Conservation (phyloP, 2,888 invertebrate species). For the Hirtodrosophila histrioides region DNA sequence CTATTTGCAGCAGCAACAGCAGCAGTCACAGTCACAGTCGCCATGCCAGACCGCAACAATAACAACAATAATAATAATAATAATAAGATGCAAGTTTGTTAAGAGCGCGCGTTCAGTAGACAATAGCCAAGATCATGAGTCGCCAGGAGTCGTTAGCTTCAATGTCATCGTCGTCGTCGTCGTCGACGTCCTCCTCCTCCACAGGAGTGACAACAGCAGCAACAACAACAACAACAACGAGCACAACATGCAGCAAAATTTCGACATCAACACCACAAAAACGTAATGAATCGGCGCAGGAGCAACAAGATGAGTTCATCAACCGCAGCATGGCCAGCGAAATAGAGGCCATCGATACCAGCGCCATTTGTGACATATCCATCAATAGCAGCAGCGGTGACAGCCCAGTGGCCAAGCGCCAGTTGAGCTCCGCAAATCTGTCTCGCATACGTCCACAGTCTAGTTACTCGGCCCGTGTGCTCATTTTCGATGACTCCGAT, state of each 20-base stretch:
- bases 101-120: slow-evolving; percentile 27
- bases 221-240: slow-evolving; percentile 15
- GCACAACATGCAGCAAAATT: slow-evolving; percentile 65
- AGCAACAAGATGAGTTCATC: slow-evolving; percentile 52
- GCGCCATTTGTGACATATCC: slow-evolving; percentile 58
- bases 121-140: slow-evolving; percentile 63
- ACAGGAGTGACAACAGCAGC: slow-evolving; percentile 18
- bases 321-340: slow-evolving; percentile 59
- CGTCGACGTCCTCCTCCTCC: slow-evolving; percentile 7
- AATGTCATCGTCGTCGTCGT: slow-evolving; percentile 21
- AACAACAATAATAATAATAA: slow-evolving; percentile 23
- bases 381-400: slow-evolving; percentile 50
- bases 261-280: slow-evolving; percentile 81
- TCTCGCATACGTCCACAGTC: slow-evolving; percentile 85
- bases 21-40: slow-evolving; percentile 52
- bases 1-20: slow-evolving; percentile 34
- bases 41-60: slow-evolving; percentile 50
- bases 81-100: slow-evolving; percentile 49
- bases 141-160: slow-evolving; percentile 54
- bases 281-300: slow-evolving; percentile 44
- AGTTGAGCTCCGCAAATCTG: slow-evolving; percentile 66
- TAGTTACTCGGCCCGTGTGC: slow-evolving; percentile 90
- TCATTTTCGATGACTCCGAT: slow-evolving; percentile 91
- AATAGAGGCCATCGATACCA: slow-evolving; percentile 61
- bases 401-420: slow-evolving; percentile 80